A percentile compares a stretch with the other conserved stretches of the same genome.
phyloP scores from a whole-genome alignment of 64 coral and sea anemone genomes.

The Stylophora pistillata region DNA sequence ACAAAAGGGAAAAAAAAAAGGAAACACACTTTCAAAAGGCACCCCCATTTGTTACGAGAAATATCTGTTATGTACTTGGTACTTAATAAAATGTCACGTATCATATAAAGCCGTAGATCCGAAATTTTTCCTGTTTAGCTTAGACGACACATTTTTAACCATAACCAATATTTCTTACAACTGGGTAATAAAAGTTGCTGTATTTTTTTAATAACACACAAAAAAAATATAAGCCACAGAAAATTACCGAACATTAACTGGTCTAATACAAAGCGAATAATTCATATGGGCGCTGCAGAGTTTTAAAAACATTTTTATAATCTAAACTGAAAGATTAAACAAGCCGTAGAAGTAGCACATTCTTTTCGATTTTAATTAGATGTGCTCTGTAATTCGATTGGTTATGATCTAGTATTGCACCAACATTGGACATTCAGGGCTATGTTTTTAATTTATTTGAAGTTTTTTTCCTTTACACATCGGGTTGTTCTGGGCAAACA shows the following conservation, averaged over 20 bases:
- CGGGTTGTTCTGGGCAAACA: neutral
- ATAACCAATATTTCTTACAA: neutral
- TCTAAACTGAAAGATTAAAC: slow-evolving; percentile 6
- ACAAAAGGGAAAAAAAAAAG: too few species aligned
- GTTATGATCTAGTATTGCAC: neutral
- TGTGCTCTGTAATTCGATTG: neutral
- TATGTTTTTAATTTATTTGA: slow-evolving; percentile 19
- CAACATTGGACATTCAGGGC: neutral
- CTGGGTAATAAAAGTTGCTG: neutral
- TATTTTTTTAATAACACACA: neutral
- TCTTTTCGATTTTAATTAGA: neutral
- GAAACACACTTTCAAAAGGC: too few species aligned
- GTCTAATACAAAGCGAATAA: neutral
- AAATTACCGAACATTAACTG: neutral
- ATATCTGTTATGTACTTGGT: too few species aligned
- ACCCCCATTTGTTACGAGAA: too few species aligned
- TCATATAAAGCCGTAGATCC: neutral
- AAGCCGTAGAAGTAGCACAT: neutral
- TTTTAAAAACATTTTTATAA: slow-evolving; percentile 11
- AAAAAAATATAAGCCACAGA: neutral
- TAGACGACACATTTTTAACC: neutral
- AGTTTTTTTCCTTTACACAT: neutral
- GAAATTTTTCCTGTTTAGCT: neutral
- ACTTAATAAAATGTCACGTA: neutral
- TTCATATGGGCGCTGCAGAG: neutral